Evolutionary conservation across 2,888 invertebrate species (phyloP).

Genomic region (Sesia bembeciformis): DNA sequence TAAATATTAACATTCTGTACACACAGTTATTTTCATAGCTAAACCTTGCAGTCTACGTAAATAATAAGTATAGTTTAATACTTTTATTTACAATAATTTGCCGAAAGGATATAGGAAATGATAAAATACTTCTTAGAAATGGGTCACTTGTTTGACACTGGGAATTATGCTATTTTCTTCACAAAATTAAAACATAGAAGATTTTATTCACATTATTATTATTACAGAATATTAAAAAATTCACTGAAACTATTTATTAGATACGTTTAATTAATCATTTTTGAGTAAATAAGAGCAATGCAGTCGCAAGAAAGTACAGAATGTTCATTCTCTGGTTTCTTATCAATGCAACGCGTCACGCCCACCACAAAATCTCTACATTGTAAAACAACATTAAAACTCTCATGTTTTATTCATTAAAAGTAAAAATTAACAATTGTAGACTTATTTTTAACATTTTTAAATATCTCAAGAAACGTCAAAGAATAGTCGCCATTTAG

Average conservation of each 20-base stretch:
- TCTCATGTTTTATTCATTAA: slow-evolving; percentile 45
- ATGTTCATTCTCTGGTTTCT: slow-evolving; percentile 8
- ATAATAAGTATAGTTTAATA: not conserved
- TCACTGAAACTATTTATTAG: not conserved
- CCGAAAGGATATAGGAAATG: not conserved
- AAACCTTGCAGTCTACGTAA: too few species aligned
- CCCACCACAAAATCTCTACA: slow-evolving; percentile 7
- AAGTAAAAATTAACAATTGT: slow-evolving; percentile 25
- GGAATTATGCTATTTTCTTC: not conserved
- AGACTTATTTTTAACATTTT: slow-evolving; percentile 34
- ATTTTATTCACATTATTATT: not conserved
- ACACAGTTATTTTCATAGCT: not conserved
- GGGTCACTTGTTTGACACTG: not conserved
- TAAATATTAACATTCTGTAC: not conserved
- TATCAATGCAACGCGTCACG: slow-evolving; percentile 9
- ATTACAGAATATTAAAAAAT: not conserved
- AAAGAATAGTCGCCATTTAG: slow-evolving; percentile 52
- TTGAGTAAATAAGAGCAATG: not conserved
- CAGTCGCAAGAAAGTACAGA: not conserved
- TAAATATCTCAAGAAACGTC: slow-evolving; percentile 45
- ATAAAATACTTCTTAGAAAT: not conserved
- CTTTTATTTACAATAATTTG: not conserved
- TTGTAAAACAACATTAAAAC: slow-evolving; percentile 11
- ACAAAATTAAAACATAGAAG: not conserved
- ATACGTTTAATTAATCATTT: not conserved